phyloP scores from a whole-genome alignment of 64 coral and sea anemone genomes.

The Platygyra sinensis region DNA sequence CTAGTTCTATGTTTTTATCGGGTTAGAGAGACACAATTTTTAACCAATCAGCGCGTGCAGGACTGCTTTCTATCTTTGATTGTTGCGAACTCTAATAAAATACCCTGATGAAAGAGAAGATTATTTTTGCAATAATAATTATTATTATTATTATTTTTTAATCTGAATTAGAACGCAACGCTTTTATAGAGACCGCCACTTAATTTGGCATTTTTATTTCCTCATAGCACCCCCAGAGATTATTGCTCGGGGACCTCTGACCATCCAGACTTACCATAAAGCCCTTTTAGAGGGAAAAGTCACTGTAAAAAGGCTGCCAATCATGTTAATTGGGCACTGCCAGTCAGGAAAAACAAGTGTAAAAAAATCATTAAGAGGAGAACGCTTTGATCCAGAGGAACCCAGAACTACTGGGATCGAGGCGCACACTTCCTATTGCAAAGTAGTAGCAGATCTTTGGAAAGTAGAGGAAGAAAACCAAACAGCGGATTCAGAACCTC shows the following conservation, averaged over 20 bases:
- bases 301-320: neutral
- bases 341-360: slow-evolving; percentile 25
- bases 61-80: no score
- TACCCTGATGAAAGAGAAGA: no score
- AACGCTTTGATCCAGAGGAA: slow-evolving; percentile 35
- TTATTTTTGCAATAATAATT: no score
- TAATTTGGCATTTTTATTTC: no score
- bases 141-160: no score
- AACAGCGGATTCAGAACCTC: neutral
- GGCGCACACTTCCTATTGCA: slow-evolving; percentile 23
- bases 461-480: neutral
- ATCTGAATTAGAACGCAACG: no score
- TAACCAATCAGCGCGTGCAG: no score
- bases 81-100: no score
- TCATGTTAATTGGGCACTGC: slow-evolving; percentile 43
- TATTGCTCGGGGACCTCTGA: slow-evolving; percentile 1
- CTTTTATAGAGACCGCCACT: no score
- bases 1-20: no score
- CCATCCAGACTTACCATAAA: neutral
- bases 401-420: slow-evolving; percentile 24
- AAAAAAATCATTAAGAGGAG: neutral
- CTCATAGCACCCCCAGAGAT: slow-evolving; percentile 34
- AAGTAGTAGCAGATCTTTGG: slow-evolving; percentile 31
- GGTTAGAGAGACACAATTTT: no score
- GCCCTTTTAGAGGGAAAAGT: slow-evolving; percentile 23